Percentiles rank a stretch among this genome's conserved stretches.
Conservation (phyloP, 2,888 invertebrate species). For the Lamproptera curius region DNA sequence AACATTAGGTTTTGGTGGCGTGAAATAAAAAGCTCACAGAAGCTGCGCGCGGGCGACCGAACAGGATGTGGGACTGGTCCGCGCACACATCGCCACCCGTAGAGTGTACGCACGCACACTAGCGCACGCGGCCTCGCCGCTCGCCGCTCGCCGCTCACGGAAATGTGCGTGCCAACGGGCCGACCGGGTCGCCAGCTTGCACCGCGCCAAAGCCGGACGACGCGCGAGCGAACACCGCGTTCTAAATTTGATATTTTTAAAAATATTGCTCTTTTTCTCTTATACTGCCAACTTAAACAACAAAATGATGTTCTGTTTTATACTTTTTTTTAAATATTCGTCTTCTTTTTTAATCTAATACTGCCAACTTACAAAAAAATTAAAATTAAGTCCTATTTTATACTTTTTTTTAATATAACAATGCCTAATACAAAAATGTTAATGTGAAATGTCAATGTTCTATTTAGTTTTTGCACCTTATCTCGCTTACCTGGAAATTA, state of each 20-base stretch:
- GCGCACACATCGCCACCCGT: constrained; percentile 47
- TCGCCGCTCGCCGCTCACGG: constrained; percentile 68
- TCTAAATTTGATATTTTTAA: neutral
- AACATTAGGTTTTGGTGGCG: no score
- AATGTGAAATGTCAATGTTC: no score
- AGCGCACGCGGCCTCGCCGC: constrained; percentile 60
- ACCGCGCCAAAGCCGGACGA: constrained; percentile 6
- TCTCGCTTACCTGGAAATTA: no score
- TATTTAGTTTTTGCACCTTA: no score
- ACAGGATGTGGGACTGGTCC: constrained; percentile 78
- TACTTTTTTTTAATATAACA: no score
- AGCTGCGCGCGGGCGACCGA: constrained; percentile 67
- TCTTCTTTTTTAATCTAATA: neutral
- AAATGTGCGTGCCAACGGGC: constrained; percentile 64
- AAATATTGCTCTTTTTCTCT: neutral
- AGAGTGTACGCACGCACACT: constrained; percentile 43
- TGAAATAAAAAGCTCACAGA: constrained; percentile 75
- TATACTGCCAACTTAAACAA: neutral
- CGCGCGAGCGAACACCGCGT: neutral
- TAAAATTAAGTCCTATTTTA: no score
- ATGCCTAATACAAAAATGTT: no score
- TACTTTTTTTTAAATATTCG: no score
- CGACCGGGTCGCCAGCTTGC: constrained; percentile 19
- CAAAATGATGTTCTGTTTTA: no score
- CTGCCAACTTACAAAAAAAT: neutral